Evolutionary conservation across 1,140 invertebrate genomes (phyloP).

Genomic region (Halictus rubicundus): DNA sequence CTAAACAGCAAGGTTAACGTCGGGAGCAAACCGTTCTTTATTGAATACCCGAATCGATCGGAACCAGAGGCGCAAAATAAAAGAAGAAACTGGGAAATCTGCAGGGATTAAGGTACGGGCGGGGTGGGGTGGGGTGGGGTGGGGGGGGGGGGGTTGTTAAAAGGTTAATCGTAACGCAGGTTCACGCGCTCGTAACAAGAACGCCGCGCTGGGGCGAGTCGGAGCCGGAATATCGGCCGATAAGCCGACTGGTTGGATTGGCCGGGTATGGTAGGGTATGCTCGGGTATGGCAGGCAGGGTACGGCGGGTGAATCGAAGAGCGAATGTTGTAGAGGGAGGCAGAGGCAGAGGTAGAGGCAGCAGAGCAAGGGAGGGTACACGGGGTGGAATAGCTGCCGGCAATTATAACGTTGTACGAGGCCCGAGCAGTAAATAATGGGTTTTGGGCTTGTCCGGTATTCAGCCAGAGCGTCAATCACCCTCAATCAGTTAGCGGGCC

Average conservation of each 20-base stretch:
- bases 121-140: too few species aligned
- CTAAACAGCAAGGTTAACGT: too few species aligned
- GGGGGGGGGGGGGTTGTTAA: too few species aligned
- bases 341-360: not conserved
- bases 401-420: slow-evolving; percentile 77
- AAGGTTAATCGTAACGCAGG: slow-evolving; percentile 28
- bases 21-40: too few species aligned
- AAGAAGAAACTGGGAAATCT: too few species aligned
- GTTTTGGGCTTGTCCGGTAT: slow-evolving; percentile 74
- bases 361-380: slow-evolving; percentile 14
- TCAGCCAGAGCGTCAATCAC: slow-evolving; percentile 78
- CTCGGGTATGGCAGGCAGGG: too few species aligned
- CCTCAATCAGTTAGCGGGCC: slow-evolving; percentile 76
- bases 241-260: slow-evolving; percentile 71
- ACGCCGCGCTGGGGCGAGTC: slow-evolving; percentile 19
- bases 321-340: not conserved
- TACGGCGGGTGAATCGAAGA: slow-evolving; percentile 21
- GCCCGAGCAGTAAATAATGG: slow-evolving; percentile 76
- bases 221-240: slow-evolving; percentile 49
- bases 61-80: too few species aligned
- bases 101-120: too few species aligned
- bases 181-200: slow-evolving; percentile 33
- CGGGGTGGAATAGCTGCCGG: slow-evolving; percentile 69
- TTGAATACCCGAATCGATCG: too few species aligned
- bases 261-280: not conserved